Evolutionary conservation across 1,140 invertebrate genomes (phyloP).

Genomic region (Neodiprion pinetum): DNA sequence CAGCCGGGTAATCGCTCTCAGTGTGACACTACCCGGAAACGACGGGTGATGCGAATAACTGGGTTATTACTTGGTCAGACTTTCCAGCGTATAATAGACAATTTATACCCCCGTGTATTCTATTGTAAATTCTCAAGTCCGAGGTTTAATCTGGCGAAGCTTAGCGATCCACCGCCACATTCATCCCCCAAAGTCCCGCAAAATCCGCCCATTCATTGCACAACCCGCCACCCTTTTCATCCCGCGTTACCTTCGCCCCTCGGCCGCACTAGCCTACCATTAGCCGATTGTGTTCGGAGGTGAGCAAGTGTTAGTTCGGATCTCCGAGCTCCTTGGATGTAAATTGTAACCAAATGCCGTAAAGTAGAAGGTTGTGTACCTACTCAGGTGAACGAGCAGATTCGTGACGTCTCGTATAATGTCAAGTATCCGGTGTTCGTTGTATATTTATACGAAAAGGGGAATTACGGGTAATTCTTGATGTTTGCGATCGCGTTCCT

Average conservation of each 20-base stretch:
- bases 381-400: neutral
- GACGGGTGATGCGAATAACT: too few species aligned
- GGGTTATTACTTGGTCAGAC: too few species aligned
- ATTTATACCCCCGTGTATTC: neutral
- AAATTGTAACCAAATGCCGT: neutral
- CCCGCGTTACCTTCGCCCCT: neutral
- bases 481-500: neutral
- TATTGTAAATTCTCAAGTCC: conserved; percentile 1
- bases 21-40: too few species aligned
- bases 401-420: neutral
- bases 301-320: neutral
- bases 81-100: neutral
- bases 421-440: neutral
- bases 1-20: too few species aligned
- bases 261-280: neutral
- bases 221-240: neutral
- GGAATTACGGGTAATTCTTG: neutral
- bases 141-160: neutral
- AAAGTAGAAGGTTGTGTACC: neutral
- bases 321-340: neutral
- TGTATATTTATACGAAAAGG: neutral
- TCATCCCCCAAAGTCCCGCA: neutral
- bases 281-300: neutral
- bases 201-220: conserved; percentile 1
- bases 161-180: conserved; percentile 6